Conservation (phyloP, 2,113 vertebrate genomes). For the Cercopithecus mona region DNA sequence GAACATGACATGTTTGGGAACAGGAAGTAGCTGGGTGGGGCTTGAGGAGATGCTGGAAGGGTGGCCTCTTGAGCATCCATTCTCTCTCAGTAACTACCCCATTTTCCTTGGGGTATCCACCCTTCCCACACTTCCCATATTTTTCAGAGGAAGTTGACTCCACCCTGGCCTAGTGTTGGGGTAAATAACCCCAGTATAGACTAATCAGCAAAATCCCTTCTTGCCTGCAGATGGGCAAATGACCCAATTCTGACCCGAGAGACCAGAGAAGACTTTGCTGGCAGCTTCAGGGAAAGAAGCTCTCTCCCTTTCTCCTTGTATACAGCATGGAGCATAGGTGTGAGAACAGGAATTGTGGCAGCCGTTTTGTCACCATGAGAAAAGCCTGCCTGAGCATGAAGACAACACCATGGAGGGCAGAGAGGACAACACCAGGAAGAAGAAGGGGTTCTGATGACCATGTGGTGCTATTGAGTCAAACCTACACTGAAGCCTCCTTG, state of each 20-base stretch:
- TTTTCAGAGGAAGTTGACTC: neutral
- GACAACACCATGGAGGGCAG: neutral
- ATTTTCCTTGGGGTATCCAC: neutral
- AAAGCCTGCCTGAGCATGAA: neutral
- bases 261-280: neutral
- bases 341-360: neutral
- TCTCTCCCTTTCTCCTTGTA: neutral
- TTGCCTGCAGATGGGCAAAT: neutral
- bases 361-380: neutral
- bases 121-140: neutral
- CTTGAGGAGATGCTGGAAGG: neutral
- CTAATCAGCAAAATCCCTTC: neutral
- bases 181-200: neutral
- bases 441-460: neutral
- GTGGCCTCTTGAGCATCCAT: neutral
- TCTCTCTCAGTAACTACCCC: neutral
- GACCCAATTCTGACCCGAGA: constrained; percentile 18
- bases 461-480: neutral
- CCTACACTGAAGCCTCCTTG: neutral
- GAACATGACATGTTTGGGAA: neutral
- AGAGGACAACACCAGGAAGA: neutral
- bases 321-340: neutral
- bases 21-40: neutral
- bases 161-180: neutral
- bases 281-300: neutral